Evolutionary conservation across 2,888 invertebrate genomes (phyloP), one percentile per base, ranked within the genome.

Genomic region (Rhingia campestris): DNA sequence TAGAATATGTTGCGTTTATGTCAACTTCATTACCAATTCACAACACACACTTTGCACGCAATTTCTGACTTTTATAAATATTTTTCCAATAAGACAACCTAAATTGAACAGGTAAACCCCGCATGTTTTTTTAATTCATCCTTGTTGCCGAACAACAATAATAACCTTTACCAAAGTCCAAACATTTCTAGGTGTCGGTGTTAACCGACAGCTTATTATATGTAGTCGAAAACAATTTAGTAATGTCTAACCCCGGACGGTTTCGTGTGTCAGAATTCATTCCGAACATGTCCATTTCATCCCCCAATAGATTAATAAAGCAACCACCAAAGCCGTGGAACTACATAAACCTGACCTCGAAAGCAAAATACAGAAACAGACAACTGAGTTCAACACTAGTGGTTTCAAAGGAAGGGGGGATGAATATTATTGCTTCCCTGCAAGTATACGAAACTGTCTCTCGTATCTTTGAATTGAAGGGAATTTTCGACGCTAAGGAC

Each of bases 341-440:
- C 58, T 64, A 10, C 35, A 79, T 47, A 9, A 49, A 33, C 35
- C 56, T 74, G 73, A 80, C 74, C 80, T 67, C 66, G 9, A 56
- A 74, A 56, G 6, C 5, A 41, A 10, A 32, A 39, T 30, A 35
- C 6, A 39, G 4, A 22, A 22, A 22, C 22, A 22, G 22, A 22
- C 22, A 22, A 22, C 22, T 22, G 22, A 22, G 22, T 22, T 22
- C 22, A 22, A 2, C 22, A 2, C 22, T 10, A 12, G 12, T 41
- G 45, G 33, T 7, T 53, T 47, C 37, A 41, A 69, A 53, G 33
- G 41, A 63, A 76, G 53, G 64, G 70, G 54, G 74, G 74, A 84
- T 84, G 80, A 80, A 84, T 84, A 79, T 84, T 84, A 84, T 84
- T 84, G 33, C 79, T 70, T 37, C 33, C 56, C n/a, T 32, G 32